These are phyloP conservation scores for Alcedo quadribrachys DNA, from an alignment of 2,797 vertebrate species.

Conservation along the genomic window DNA sequence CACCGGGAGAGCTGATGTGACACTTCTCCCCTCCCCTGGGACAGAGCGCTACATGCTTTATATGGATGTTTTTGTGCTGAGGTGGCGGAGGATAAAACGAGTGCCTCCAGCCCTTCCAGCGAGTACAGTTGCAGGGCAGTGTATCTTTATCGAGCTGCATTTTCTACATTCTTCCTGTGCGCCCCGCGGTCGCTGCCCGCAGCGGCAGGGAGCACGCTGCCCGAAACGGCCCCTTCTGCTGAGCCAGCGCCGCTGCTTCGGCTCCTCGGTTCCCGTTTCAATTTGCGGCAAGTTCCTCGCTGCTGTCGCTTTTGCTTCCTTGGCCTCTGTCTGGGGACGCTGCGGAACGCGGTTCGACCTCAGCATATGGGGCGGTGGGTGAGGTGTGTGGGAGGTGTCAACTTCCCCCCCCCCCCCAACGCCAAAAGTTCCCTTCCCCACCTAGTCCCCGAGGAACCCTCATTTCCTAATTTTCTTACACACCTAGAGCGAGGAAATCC, in stretches of 20 bases:
- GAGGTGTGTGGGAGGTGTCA: background rate
- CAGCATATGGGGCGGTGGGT: fast-evolving
- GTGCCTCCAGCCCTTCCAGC: slow-evolving; percentile 1
- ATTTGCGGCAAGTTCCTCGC: background rate
- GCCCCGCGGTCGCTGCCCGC: background rate
- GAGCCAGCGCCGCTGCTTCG: background rate
- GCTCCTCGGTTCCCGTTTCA: slow-evolving; percentile 22
- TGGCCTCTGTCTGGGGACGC: background rate
- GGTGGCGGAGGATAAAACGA: background rate
- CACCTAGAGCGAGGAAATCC: slow-evolving; percentile 66
- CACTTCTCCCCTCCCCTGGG: background rate
- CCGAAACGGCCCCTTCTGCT: background rate
- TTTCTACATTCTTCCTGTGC: slow-evolving; percentile 54
- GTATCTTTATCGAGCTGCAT: slow-evolving; percentile 17
- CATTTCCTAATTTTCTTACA: slow-evolving; percentile 34
- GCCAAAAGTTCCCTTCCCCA: background rate
- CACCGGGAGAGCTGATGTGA: background rate
- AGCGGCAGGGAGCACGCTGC: background rate
- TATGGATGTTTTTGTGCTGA: slow-evolving; percentile 56
- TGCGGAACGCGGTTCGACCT: background rate
- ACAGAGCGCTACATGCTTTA: background rate
- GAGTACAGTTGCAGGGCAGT: background rate
- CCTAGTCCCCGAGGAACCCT: slow-evolving; percentile 46
- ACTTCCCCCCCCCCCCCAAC: background rate
- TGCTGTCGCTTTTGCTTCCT: background rate